phyloP scores from a whole-genome alignment of 2,113 vertebrate genomes.

The Sinocyclocheilus maitianheensis region DNA sequence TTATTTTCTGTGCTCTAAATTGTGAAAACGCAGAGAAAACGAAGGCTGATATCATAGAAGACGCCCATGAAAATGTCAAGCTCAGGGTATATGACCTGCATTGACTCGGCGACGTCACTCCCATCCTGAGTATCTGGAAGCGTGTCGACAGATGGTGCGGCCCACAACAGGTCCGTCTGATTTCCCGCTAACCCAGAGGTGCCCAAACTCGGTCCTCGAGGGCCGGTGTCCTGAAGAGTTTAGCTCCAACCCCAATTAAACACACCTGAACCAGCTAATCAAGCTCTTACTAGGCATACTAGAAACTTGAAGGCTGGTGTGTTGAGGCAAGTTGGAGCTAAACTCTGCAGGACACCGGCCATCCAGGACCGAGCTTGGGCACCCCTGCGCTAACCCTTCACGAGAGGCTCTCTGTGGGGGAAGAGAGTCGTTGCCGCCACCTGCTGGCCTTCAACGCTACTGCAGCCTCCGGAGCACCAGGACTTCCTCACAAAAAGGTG shows the following conservation, averaged over 20 bases:
- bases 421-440: background rate
- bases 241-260: too few relatives aligned
- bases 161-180: background rate
- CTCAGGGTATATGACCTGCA: background rate
- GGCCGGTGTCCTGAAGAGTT: too few relatives aligned
- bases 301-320: too few relatives aligned
- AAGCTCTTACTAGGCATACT: too few relatives aligned
- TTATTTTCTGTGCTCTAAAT: conserved; percentile 4
- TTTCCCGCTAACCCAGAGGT: background rate
- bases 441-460: conserved; percentile 20
- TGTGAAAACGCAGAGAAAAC: background rate
- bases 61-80: background rate
- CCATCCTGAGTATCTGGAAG: conserved; percentile 29
- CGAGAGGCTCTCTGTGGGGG: background rate
- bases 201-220: too few relatives aligned
- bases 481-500: too few relatives aligned
- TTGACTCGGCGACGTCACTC: background rate
- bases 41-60: background rate
- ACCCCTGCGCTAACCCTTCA: background rate
- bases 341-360: too few relatives aligned
- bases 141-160: background rate
- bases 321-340: too few relatives aligned
- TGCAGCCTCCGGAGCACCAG: background rate
- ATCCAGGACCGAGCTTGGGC: too few relatives aligned
- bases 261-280: too few relatives aligned